Conservation (phyloP, 2,797 vertebrate genomes). For the Hyperoplus lanceolatus region DNA sequence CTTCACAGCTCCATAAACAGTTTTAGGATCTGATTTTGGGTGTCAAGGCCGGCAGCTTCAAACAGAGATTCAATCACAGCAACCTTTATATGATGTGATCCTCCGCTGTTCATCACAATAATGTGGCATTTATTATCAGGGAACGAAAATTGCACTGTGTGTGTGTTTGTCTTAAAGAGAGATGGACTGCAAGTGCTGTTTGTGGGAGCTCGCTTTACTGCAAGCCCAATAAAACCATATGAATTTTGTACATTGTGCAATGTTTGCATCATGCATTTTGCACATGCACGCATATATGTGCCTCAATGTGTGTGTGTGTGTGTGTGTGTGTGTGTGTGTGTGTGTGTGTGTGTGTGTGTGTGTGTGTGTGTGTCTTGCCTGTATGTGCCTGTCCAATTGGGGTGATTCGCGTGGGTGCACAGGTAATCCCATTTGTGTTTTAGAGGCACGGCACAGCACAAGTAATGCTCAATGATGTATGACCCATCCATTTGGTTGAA, state of each 20-base stretch:
- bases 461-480: constrained; percentile 78
- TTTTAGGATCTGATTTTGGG: constrained; percentile 68
- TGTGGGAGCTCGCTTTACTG: constrained; percentile 24
- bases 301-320: constrained; percentile 2
- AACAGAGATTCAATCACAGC: constrained; percentile 63
- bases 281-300: not conserved
- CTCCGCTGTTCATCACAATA: constrained; percentile 71
- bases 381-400: constrained; percentile 48
- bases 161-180: constrained; percentile 22
- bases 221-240: constrained; percentile 11
- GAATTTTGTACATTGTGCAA: constrained; percentile 20
- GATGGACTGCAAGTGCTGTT: constrained; percentile 9
- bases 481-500: constrained; percentile 67
- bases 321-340: not conserved
- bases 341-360: constrained; percentile 1
- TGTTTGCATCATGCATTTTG: constrained; percentile 42
- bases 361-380: not conserved
- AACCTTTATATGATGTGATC: constrained; percentile 64
- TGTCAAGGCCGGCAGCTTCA: constrained; percentile 66
- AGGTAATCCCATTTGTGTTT: constrained; percentile 81
- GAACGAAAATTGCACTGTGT: constrained; percentile 35
- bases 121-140: constrained; percentile 73
- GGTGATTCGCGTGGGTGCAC: constrained; percentile 61
- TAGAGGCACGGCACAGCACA: constrained; percentile 62
- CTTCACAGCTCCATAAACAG: constrained; percentile 62